Evolutionary conservation across 2,797 vertebrate species (phyloP), one percentile per base, ranked within the genome.

Genomic region (Amniataba percoides): DNA sequence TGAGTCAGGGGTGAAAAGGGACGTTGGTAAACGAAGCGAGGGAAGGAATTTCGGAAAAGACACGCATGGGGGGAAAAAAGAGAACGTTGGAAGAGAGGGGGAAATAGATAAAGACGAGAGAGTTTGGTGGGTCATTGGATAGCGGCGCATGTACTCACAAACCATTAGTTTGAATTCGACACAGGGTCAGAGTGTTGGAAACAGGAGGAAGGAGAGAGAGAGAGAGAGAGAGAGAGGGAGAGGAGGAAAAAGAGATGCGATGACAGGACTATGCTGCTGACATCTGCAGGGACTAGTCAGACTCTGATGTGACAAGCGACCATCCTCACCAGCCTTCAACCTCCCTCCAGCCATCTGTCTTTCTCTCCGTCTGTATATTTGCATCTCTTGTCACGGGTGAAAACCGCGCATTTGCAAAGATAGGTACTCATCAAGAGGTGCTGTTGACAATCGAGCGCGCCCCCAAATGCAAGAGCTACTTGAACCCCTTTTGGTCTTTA

Each of bases 221-320:
- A 59, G 27, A 25, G 52, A 39, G 73, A 21, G 27, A 46, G 56
- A 79, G 56, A 79, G 42, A 59, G 27, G 21, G 52, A 39, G 73
- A 21, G 27, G 49, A 61, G 31, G 55, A 76, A 34, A 81, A 40
- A 76, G 63, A 71, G 57, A 79, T 21, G 52, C 8, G 60, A 83
- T 85, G 81, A 89, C 80, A 89, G 60, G 71, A 62, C 61, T 43
- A 9, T 63, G 77, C 63, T 84, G 75, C 83, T 74, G 87, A 91
- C 86, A 87, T 85, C 89, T 77, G 52, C 71, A 81, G 81, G 59
- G 81, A 86, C 77, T 14, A 77, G 65, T 80, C 80, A 76, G 80
- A 71, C 82, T 82, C 77, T 84, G 81, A 85, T 88, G 55, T 77
- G 86, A 87, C 74, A 80, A 84, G 77, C 51, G 27, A 74, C 77